Evolutionary conservation across 2,888 invertebrate species (phyloP).

Genomic region (Hyposoter didymator): DNA sequence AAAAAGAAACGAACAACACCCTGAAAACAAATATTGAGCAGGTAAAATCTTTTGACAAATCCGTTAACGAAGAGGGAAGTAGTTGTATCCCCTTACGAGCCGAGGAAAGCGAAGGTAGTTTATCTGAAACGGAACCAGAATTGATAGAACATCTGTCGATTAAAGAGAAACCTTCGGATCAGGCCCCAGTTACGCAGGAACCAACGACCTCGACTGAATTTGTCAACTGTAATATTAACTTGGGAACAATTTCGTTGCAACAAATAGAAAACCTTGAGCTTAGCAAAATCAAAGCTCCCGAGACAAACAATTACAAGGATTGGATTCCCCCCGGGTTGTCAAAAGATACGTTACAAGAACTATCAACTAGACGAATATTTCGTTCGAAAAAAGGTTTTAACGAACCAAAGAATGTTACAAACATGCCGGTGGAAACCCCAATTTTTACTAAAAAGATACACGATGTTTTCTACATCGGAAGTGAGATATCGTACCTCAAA

Average conservation of each 20-base stretch:
- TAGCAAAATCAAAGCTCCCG: not conserved
- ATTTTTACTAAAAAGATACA: constrained; percentile 24
- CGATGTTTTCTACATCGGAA: constrained; percentile 23
- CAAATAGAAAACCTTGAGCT: not conserved
- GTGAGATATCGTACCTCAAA: constrained; percentile 21
- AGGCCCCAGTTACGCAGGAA: too few species aligned
- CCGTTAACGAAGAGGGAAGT: not conserved
- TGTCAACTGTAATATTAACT: not conserved
- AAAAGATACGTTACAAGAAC: not conserved
- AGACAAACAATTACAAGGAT: not conserved
- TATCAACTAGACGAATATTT: constrained; percentile 24
- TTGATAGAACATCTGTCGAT: too few species aligned
- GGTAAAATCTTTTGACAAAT: not conserved
- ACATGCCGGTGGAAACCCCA: constrained; percentile 30
- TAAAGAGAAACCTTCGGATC: too few species aligned
- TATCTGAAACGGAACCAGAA: not conserved
- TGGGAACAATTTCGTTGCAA: not conserved
- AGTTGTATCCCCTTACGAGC: not conserved
- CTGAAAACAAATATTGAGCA: constrained; percentile 1
- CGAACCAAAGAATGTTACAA: constrained; percentile 9
- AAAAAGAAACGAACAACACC: not conserved
- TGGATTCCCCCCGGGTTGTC: constrained; percentile 6
- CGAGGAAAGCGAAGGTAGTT: not conserved
- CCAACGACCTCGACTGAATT: not conserved
- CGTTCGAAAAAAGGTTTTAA: not conserved